Evolutionary conservation across 2,888 invertebrate genomes (phyloP).

Genomic region (Drosophila kanekoi): DNA sequence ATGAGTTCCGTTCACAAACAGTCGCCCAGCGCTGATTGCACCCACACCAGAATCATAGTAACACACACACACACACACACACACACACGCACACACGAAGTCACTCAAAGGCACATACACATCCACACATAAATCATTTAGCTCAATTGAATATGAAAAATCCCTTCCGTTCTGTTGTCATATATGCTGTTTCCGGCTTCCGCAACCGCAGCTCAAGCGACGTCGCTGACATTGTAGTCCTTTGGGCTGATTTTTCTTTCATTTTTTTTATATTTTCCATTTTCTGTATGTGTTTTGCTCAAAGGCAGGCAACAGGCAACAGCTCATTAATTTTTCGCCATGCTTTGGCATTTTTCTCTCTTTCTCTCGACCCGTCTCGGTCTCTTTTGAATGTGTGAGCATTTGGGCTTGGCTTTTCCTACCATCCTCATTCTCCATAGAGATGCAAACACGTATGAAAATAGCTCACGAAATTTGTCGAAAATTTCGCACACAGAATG

Average conservation of each 20-base stretch:
- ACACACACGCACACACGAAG: neutral
- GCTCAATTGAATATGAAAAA: slow-evolving; percentile 82
- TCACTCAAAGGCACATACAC: slow-evolving; percentile 16
- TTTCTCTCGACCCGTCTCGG: slow-evolving; percentile 2
- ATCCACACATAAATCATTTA: slow-evolving; percentile 74
- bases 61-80: neutral
- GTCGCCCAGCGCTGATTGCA: slow-evolving; percentile 62
- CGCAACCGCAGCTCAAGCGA: slow-evolving; percentile 70
- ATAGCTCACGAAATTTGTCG: slow-evolving; percentile 50
- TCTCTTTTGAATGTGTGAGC: slow-evolving; percentile 46
- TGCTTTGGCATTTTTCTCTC: slow-evolving; percentile 46
- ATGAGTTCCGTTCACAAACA: slow-evolving; percentile 74
- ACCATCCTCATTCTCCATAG: slow-evolving; percentile 49
- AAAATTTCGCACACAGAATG: slow-evolving; percentile 34
- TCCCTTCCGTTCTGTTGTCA: slow-evolving; percentile 83
- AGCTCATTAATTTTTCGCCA: slow-evolving; percentile 76
- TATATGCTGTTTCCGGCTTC: slow-evolving; percentile 84
- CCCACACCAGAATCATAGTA: slow-evolving; percentile 14
- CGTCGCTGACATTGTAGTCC: slow-evolving; percentile 28
- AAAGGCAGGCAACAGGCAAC: slow-evolving; percentile 59
- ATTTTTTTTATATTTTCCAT: slow-evolving; percentile 18
- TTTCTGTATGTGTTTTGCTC: slow-evolving; percentile 51
- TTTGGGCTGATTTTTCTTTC: slow-evolving; percentile 52
- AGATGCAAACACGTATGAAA: slow-evolving; percentile 25
- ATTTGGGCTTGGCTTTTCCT: slow-evolving; percentile 41